Base-by-base conservation (phyloP, 2,113 vertebrate species). In the Corythoichthys haematopterus region DNA sequence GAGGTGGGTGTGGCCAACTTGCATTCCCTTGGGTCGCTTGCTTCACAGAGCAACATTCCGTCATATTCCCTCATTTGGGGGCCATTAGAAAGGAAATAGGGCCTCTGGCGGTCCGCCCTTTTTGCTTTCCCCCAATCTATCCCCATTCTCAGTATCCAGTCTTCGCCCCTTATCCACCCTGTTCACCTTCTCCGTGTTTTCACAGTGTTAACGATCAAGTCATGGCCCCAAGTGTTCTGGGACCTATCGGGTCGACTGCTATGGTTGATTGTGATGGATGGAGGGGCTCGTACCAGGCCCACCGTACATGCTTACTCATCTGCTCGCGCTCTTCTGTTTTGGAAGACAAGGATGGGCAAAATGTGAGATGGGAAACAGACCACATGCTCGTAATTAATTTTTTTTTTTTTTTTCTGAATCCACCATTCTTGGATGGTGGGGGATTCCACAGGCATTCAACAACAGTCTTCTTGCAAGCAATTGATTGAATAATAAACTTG, bases 241-340 rank as follows among this genome's bases (percentile, higher is more conserved):
- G 78, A 77, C 75, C 82, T 88, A 89, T 89, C 88, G 83, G 88
- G 79, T 76, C 69, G 66, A 79, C 72, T 78, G 83, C 81, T 80
- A 79, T 80, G 78, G 79, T 85, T 91, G 87, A 91, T 91, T 90
- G 87, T 91, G 90, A 91, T 91, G 81, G 84, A 91, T 90, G 85
- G 79, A 76, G 78, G 80, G 70, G 72, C 16, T 66, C 76, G 66
- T 69, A 67, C 38, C 64, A 56, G 55, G 73, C 45, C 60, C 51
- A n/a, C 59, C 67, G 57, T 79, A 68, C 74, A 76, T 55, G 2
- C 36, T 15, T 65, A 81, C 86, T 84, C 76, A 84, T 89, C 76
- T 81, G 69, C 57, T 57, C 78, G 65, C 43, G 62, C 37, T 0
- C 12, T 75, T 66, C 62, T 79, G 68, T 68, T 76, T 71, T 37